Base-by-base conservation (phyloP, 1,140 invertebrate genomes). In the Saccostrea cuccullata region DNA sequence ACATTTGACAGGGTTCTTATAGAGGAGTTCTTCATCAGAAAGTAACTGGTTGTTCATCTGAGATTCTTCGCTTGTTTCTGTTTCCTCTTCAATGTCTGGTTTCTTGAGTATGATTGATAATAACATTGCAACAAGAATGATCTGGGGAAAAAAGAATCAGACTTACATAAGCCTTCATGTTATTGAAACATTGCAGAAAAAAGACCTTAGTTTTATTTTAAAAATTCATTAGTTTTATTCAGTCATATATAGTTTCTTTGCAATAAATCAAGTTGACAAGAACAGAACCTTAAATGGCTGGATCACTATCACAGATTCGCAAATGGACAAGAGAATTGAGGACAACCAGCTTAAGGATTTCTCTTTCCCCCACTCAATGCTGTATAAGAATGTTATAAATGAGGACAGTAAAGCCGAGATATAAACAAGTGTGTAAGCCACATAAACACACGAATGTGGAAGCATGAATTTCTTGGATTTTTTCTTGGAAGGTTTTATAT, bases 41-140 rank as follows among this genome's bases (percentile, higher is more conserved):
- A 88, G 60, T 30, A 86, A 87, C 17, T 89, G 64, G 47, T 89
- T 89, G 23, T 84, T 77, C 0, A 67, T 55, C n/a, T 86, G 77
- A 77, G 70, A 77, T 17, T 77, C 70, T 23, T 90, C 89, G 67
- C 89, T 85, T 8, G 64, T 82, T 26, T 84, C 88, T 17, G 83
- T 86, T 40, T 91, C 90, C 13, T 91, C 90, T 82, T 95, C 95
- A 56, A 94, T 91, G 60, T 95, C 95, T 11, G 90, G 94, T 92
- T 91, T 95, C 93, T 91, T 95, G 92, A 94, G 92, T 9, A 95
- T 90, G 86, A 92, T 94, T 17, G 95, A 94, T 20, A 96, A 91
- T 1, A 96, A 84, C 84, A 95, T 92, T 11, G 95, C 95, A 12
- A 95, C 92, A 20, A 96, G 85, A 67, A 96, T 93, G 4, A 96